Evolutionary conservation across 2,888 invertebrate genomes (phyloP), one percentile per base, ranked within the genome.

Genomic region (Choreutis nemorana): DNA sequence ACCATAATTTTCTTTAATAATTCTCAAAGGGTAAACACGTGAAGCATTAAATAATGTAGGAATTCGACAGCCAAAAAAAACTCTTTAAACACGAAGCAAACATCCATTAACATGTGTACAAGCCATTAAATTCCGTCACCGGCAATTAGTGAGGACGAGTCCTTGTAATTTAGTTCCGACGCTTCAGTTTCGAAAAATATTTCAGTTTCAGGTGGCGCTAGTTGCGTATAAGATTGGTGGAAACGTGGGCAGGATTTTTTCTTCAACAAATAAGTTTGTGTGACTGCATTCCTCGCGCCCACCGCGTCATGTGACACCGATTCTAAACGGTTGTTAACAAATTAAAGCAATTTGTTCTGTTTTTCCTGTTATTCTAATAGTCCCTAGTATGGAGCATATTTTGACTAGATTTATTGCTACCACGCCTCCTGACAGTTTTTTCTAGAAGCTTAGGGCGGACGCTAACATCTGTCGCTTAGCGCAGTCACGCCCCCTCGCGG

Each of bases 341-440:
- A 78, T 78, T 73, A 72, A 63, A 60, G 55, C 70, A 63, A 75
- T 77, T 72, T 67, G 72, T 73, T 68, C 75, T 78, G 75, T 77
- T 72, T 67, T 71, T 73, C 67, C 75, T 78, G 75, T 78, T 77
- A 73, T 75, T 75, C 70, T 77, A 77, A 75, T 71, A 64, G 70
- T 61, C 67, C 50, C 55, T 54, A 45, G 48, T 61, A 67, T 70
- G 71, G 52, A 65, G 68, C 60, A 67, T 79, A 78, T 77, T 79
- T 78, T 78, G 79, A 78, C 75, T 60, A 73, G 72, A 80, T 80
- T 80, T 80, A 80, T 80, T 67, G 55, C 64, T 46, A 63, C 77
- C 79, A 73, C 80, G 78, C 80, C 80, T 75, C 51, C 64, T 53
- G 51, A 45, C 57, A 51, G 50, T 48, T 53, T 71, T 75, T 73